Conservation (phyloP, 2,888 invertebrate genomes). For the Acrobasis suavella region DNA sequence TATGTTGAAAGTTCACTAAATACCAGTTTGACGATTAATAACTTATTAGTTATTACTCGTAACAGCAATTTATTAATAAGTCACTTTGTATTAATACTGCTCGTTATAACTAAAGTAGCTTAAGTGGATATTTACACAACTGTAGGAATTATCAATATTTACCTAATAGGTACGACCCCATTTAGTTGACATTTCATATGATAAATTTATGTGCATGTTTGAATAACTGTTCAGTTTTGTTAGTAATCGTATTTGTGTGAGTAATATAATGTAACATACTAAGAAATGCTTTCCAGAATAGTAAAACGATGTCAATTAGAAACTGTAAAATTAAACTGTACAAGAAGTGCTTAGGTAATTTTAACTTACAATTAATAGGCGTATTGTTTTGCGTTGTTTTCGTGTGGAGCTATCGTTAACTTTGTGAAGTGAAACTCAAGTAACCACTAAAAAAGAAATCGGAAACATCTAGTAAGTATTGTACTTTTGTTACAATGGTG, state of each 20-base stretch:
- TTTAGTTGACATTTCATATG: background rate
- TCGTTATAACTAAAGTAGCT: background rate
- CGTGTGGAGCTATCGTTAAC: slow-evolving; percentile 14
- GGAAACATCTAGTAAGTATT: background rate
- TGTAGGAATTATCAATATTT: slow-evolving; percentile 5
- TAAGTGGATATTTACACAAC: background rate
- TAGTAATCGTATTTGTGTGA: background rate
- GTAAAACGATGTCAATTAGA: too few relatives aligned
- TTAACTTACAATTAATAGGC: background rate
- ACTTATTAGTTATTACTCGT: slow-evolving; percentile 17
- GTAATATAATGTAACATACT: background rate
- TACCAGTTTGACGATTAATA: background rate
- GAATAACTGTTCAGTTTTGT: background rate
- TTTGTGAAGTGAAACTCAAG: background rate
- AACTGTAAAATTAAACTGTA: too few relatives aligned
- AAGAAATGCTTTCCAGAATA: background rate
- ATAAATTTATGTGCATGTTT: slow-evolving; percentile 3
- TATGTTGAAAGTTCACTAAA: background rate
- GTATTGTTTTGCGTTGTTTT: background rate
- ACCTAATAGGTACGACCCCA: background rate
- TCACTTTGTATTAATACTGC: background rate
- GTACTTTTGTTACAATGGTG: background rate
- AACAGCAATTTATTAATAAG: background rate
- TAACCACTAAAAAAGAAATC: background rate
- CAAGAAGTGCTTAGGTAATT: too few relatives aligned